Conservation (phyloP, 2,888 invertebrate species). For the Eurois occulta region DNA sequence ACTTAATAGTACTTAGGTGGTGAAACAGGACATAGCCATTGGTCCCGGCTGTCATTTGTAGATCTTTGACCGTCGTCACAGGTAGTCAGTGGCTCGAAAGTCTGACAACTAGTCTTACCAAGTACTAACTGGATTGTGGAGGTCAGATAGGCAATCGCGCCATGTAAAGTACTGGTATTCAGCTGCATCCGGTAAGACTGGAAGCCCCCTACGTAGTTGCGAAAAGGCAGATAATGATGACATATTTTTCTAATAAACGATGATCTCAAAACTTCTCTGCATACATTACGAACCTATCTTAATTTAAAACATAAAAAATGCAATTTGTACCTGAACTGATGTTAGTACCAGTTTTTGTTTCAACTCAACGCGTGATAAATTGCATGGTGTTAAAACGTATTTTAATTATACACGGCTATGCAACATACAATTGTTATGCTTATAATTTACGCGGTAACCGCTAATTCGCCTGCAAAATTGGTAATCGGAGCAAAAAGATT, state of each 20-base stretch:
- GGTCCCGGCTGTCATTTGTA: neutral
- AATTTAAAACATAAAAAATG: neutral
- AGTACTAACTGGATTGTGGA: neutral
- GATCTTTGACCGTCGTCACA: neutral
- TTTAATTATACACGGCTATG: conserved; percentile 39
- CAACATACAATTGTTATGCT: conserved; percentile 44
- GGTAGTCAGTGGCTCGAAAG: neutral
- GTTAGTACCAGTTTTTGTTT: conserved; percentile 6
- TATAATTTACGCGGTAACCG: conserved; percentile 34
- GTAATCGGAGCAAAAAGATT: conserved; percentile 13
- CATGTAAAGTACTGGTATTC: neutral
- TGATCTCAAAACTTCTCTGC: neutral
- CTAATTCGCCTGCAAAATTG: neutral
- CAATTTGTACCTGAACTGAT: conserved; percentile 15
- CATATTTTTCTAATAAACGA: neutral
- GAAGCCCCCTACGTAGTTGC: neutral
- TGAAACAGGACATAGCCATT: too few relatives aligned
- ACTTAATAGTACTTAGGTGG: too few relatives aligned
- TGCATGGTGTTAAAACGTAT: conserved; percentile 21
- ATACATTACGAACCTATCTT: neutral
- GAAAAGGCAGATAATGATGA: neutral
- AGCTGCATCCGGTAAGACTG: neutral
- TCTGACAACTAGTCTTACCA: neutral
- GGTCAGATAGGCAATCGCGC: neutral
- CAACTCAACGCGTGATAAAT: conserved; percentile 24